Percentiles rank a stretch among this genome's conserved stretches.
Conservation (phyloP, 2,797 vertebrate species). For the Brotogeris chrysoptera region DNA sequence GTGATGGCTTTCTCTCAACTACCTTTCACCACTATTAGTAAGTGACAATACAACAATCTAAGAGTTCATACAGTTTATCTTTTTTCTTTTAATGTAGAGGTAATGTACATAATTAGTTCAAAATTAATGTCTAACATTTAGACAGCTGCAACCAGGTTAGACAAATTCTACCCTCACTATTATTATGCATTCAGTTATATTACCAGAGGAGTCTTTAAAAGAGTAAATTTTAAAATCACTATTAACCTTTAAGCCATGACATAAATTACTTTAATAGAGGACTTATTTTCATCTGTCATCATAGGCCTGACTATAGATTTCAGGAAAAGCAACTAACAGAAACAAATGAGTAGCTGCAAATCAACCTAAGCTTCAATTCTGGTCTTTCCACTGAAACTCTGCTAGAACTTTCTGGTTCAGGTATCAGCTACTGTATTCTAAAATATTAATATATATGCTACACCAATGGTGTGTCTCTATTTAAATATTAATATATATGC, state of each 20-base stretch:
- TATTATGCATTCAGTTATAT: neutral
- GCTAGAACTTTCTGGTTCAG: neutral
- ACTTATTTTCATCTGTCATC: neutral
- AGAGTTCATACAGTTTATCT: neutral
- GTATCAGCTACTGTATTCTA: neutral
- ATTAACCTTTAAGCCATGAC: neutral
- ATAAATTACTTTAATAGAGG: neutral
- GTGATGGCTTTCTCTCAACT: neutral
- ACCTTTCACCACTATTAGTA: neutral
- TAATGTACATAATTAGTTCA: neutral
- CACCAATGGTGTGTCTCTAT: neutral
- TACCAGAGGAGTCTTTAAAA: neutral
- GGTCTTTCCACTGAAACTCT: neutral
- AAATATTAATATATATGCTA: neutral
- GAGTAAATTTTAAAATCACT: neutral
- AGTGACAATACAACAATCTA: neutral
- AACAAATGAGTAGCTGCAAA: neutral
- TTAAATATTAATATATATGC: neutral
- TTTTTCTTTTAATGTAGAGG: neutral
- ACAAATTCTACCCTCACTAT: neutral
- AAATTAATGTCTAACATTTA: neutral
- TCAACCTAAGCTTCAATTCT: neutral
- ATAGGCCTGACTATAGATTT: neutral
- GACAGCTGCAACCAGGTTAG: neutral
- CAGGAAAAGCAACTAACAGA: neutral